Percentiles rank a stretch among this genome's conserved stretches.
Evolutionary conservation across 1,140 invertebrate species (phyloP).

Genomic region (Bilobella aurantiaca): DNA sequence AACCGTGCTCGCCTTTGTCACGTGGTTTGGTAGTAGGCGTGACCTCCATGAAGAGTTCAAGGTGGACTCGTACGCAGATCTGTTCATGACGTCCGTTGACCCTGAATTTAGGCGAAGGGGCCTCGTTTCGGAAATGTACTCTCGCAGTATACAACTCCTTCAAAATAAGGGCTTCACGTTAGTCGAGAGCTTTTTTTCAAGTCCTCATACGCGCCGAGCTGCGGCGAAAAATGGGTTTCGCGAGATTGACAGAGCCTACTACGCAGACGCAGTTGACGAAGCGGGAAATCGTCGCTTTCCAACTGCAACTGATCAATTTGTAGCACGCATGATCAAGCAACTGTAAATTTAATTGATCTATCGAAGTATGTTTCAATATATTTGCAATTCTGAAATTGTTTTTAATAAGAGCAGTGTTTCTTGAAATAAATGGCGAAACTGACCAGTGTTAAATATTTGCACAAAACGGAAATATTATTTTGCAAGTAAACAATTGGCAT

Average conservation of each 20-base stretch:
- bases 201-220: constrained; percentile 18
- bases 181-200: constrained; percentile 19
- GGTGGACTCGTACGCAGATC: constrained; percentile 18
- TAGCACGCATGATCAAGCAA: not conserved
- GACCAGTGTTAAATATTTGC: too few species aligned
- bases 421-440: too few species aligned
- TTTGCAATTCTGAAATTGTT: not conserved
- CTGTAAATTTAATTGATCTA: not conserved
- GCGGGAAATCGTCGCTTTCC: constrained; percentile 14
- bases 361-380: not conserved
- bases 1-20: constrained; percentile 2
- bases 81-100: constrained; percentile 18
- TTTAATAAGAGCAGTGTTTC: too few species aligned
- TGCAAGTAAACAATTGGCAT: too few species aligned
- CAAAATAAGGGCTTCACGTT: constrained; percentile 19
- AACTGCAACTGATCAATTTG: not conserved
- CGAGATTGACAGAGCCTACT: constrained; percentile 15
- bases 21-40: constrained; percentile 1
- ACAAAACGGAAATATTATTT: too few species aligned
- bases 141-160: constrained; percentile 18
- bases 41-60: constrained; percentile 12
- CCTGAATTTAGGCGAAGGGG: constrained; percentile 20
- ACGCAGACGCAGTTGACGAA: constrained; percentile 14
- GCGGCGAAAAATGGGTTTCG: constrained; percentile 20
- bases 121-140: constrained; percentile 17